Conservation (phyloP, 2,113 vertebrate genomes). For the Chinchilla lanigera region DNA sequence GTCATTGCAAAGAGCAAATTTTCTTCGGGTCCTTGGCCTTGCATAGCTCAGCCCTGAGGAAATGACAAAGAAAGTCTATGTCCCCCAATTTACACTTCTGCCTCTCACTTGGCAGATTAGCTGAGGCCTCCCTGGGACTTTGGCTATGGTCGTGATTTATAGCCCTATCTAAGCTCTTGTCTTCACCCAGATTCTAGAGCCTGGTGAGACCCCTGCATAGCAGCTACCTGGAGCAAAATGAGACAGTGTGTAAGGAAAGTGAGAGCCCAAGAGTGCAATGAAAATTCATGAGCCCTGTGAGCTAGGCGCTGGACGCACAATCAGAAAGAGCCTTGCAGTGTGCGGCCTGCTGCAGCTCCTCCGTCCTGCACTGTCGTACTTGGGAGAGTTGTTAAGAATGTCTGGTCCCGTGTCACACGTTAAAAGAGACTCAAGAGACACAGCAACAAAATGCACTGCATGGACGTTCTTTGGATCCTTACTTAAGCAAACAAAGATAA, state of each 20-base stretch:
- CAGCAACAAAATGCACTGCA: neutral
- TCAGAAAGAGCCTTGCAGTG: fast-evolving
- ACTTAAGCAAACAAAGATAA: neutral
- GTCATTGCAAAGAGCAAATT: neutral
- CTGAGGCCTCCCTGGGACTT: neutral
- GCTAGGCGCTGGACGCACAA: neutral
- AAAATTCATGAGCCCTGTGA: neutral
- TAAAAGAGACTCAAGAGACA: neutral
- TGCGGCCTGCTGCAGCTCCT: neutral
- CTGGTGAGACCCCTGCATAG: neutral
- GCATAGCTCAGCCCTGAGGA: neutral
- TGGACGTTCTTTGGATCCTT: neutral
- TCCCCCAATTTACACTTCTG: neutral
- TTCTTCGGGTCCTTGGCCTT: neutral
- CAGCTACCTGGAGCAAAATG: neutral
- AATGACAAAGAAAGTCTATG: neutral
- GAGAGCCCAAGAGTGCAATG: neutral
- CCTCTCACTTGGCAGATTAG: no score
- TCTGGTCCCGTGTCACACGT: neutral
- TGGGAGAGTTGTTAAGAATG: neutral
- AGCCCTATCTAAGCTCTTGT: neutral
- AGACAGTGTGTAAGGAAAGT: neutral
- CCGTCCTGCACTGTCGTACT: neutral
- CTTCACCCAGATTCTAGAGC: no score
- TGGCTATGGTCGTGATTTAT: neutral